Base-by-base conservation (phyloP, 2,113 vertebrate species). In the Oriolus oriolus region DNA sequence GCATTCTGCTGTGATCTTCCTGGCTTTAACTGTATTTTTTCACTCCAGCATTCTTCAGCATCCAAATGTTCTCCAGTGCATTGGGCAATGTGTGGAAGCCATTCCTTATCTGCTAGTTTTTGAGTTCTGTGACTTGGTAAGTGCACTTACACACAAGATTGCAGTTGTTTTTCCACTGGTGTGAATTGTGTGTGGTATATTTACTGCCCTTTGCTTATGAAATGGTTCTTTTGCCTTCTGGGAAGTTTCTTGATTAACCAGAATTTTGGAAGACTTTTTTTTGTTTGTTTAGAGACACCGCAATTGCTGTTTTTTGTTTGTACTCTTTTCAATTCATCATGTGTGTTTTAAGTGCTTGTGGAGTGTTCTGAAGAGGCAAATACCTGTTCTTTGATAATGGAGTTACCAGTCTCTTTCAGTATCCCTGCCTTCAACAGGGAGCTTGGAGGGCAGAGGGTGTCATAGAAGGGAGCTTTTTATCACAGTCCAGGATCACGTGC, bases 81-180 rank as follows among this genome's bases (percentile, higher is more conserved):
- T 99, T 42, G 99, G 99, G 27, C 99, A 99, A 28, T 99, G 99
- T 92, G 98, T 99, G 18, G 99, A 99, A 97, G 99, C 99, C 21
- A 98, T 99, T 90, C 99, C 99, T 78, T 99, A 99, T 80, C 98
- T 99, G 69, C 97, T 99, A 82, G 98, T 99, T 71, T 99, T 99
- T 95, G 99, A 99, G 89, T 99, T 99, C 97, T 99, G 99, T 97
- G 99, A 99, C 95, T 98, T 99, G 99, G 99, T 99, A 97, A 99
- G 99, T 97, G 60, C 66, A 45, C 82, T 93, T 88, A 11, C 0
- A 24, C 1, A 12, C 66, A 45, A 7, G 52, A 12, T 57, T 86
- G 59, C 5, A 2, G 22, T 31, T 88, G 37, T 33, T 90, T 94
- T 96, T 66, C 39, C 16, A 6, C 24, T 31, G 5, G 3, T 53